These are phyloP conservation scores for Epizoanthus scotinus DNA, from an alignment of 92 coral and sea anemone genomes.

Conservation along the genomic window DNA sequence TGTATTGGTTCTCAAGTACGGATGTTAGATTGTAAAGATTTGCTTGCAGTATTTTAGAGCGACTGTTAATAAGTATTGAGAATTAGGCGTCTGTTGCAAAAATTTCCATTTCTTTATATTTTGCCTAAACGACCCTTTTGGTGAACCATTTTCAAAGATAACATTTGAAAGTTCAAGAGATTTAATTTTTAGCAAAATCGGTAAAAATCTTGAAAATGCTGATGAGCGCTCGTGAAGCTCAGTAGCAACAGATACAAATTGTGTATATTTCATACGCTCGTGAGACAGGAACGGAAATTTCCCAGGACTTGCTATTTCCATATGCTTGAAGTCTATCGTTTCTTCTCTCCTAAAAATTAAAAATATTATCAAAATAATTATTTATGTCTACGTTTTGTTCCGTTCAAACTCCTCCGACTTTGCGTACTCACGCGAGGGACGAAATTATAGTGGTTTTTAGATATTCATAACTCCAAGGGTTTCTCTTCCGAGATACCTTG, in stretches of 20 bases:
- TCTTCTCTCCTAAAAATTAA: conserved; percentile 38
- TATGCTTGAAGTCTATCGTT: conserved; percentile 6
- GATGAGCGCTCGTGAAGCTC: conserved; percentile 31
- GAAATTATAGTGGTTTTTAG: conserved; percentile 37
- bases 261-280: conserved; percentile 43
- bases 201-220: too few species aligned
- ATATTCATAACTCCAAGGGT: conserved; percentile 33
- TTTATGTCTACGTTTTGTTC: conserved; percentile 19
- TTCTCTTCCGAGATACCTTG: background rate
- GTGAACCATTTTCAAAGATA: too few species aligned
- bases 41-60: too few species aligned
- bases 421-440: conserved; percentile 33
- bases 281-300: conserved; percentile 22
- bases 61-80: too few species aligned
- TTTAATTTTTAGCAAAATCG: too few species aligned
- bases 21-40: too few species aligned
- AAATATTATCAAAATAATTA: conserved; percentile 14
- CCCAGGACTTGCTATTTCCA: conserved; percentile 20
- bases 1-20: too few species aligned
- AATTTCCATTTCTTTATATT: too few species aligned
- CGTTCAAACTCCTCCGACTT: conserved; percentile 26
- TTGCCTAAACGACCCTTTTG: too few species aligned
- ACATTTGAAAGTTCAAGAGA: too few species aligned
- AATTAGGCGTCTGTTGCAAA: too few species aligned
- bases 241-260: conserved; percentile 32